phyloP scores from a whole-genome alignment of 1,140 invertebrate species.

The Harpegnathos saltator region DNA sequence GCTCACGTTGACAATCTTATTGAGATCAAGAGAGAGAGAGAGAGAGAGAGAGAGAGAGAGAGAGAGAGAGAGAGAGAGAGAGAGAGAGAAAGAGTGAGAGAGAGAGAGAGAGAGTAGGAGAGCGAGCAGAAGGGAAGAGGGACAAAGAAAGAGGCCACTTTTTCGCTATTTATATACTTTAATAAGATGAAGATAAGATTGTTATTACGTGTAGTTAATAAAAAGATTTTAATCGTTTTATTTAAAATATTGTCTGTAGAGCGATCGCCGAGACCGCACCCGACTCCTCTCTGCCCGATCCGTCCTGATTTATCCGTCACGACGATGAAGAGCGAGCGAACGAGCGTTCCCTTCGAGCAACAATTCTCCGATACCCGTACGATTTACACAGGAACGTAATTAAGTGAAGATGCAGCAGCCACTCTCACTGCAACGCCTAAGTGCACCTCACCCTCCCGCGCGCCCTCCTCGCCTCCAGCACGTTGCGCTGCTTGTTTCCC shows the following conservation, averaged over 20 bases:
- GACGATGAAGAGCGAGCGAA: background rate
- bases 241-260: background rate
- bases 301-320: background rate
- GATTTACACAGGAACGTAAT: slow-evolving; percentile 23
- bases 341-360: background rate
- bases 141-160: background rate
- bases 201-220: slow-evolving; percentile 7
- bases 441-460: background rate
- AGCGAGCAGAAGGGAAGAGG: too few relatives aligned
- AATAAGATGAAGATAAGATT: slow-evolving; percentile 22
- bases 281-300: too few relatives aligned
- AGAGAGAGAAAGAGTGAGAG: too few relatives aligned
- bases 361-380: background rate
- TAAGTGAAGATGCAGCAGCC: background rate
- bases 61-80: too few relatives aligned
- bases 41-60: too few relatives aligned
- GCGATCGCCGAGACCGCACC: too few relatives aligned
- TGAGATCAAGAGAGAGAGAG: background rate
- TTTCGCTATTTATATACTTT: slow-evolving; percentile 45
- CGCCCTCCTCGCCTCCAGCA: background rate
- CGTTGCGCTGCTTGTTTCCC: background rate
- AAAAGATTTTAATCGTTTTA: too few relatives aligned
- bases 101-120: too few relatives aligned
- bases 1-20: slow-evolving; percentile 10
- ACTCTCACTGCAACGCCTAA: slow-evolving; percentile 23